Evolutionary conservation across 2,888 invertebrate species (phyloP), one percentile per base, ranked within the genome.

Genomic region (Selenia dentaria): DNA sequence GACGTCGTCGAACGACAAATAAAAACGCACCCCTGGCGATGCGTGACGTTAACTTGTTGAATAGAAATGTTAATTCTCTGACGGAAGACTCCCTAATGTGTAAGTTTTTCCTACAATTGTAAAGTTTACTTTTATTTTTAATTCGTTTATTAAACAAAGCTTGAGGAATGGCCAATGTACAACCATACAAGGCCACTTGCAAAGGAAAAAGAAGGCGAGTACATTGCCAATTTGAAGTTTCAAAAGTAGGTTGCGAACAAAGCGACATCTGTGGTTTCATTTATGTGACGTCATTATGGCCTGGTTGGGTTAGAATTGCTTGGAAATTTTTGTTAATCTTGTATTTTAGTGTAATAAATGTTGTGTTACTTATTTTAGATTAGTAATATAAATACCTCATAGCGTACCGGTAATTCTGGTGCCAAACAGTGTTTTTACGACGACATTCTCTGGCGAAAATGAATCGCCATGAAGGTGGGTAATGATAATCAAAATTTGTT

Each of bases 381-480:
- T 87, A 88, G 79, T 83, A 81, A 85, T 87, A 89, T 81, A 85
- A 85, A 86, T 90, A 87, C 80, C 82, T 82, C 80, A 81, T 79
- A 84, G 65, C 81, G 83, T 87, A 86, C 79, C 75, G 74, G 79
- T 79, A 80, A 83, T 74, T 70, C 75, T 84, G 83, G 84, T 87
- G 86, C 87, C 84, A 81, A 86, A 78, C 80, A 85, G 77, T 81
- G 74, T 79, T 78, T 71, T 81, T 77, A 79, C 77, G 74, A 76
- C 79, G 81, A 80, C 79, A 78, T 79, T 83, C 80, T 83, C 77
- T 79, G 89, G 86, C 88, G 88, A 93, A 93, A 95, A 96, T 96
- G 96, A 96, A 95, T 94, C 96, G 96, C 93, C 96, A 96, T 96
- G 96, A 96, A 94, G 98, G 98, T 94, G 96, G 95, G 86, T 87